phyloP scores from a whole-genome alignment of 2,797 vertebrate genomes.

The Gymnopithys bicolor region DNA sequence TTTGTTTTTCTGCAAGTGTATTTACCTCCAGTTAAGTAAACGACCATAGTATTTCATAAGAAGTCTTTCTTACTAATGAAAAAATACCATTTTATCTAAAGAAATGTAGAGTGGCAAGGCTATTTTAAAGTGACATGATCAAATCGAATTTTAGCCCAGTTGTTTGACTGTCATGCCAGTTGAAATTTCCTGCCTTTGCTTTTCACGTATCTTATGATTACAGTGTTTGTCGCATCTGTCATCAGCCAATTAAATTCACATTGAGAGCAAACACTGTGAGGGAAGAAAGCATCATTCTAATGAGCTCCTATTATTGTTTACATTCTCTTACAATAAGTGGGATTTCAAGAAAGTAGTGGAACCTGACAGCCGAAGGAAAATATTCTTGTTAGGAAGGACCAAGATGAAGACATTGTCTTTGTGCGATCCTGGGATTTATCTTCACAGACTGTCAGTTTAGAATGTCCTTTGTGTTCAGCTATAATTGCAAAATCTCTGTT shows the following conservation, averaged over 20 bases:
- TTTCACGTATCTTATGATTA: background rate
- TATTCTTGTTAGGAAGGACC: conserved; percentile 22
- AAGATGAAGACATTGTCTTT: background rate
- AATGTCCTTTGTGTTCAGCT: background rate
- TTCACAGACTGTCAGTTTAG: background rate
- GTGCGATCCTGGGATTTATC: background rate
- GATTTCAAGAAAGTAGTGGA: conserved; percentile 7
- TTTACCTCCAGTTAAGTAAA: background rate
- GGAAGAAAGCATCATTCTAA: conserved; percentile 40
- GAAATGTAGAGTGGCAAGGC: background rate
- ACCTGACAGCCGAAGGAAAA: conserved; percentile 18
- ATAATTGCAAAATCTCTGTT: background rate
- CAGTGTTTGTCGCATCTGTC: background rate
- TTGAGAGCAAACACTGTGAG: background rate
- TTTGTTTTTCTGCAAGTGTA: background rate
- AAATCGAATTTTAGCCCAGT: background rate
- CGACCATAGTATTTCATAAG: background rate
- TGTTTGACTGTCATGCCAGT: background rate
- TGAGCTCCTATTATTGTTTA: conserved; percentile 56
- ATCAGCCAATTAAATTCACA: conserved; percentile 47
- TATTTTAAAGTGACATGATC: background rate
- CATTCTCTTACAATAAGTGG: background rate
- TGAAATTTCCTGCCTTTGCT: background rate
- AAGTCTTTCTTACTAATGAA: background rate
- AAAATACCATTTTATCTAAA: background rate